Base-by-base conservation (phyloP, 2,113 vertebrate species). In the Odocoileus virginianus region DNA sequence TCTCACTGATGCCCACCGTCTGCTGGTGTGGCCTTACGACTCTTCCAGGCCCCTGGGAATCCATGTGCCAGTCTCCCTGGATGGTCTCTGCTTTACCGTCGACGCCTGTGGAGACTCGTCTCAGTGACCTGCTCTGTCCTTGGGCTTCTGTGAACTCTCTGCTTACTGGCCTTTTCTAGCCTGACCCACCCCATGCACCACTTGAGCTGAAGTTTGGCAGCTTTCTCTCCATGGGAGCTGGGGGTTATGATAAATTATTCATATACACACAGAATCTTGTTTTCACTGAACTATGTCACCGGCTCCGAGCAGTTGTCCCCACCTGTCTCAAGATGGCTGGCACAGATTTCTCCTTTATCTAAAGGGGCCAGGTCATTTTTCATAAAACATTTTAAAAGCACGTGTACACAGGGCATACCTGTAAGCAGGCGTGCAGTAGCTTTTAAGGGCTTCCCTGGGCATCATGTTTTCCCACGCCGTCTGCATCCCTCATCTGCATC, bases 1-100 rank as follows among this genome's bases (percentile, higher is more conserved):
- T 27, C 27, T 85, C 6, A 36, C 6, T 43, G 43, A 21, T 16
- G 13, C 36, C 6, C 30, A 15, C 0, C 1, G 5, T 5, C 30
- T 74, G 28, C 40, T 43, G 10, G 58, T 3, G 6, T 16, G 33
- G 36, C 1, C 30, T n/a, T 15, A 2, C 1, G 50, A 8, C 23
- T 71, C 11, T 17, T 5, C 27, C 25, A 71, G n/a, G 40, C 54
- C 15, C 10, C 25, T 36, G 3, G 17, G 83, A 30, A 40, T 76
- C 45, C 6, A 7, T 25, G 16, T 61, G 54, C 52, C n/a, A 67
- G 1, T 27, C 4, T 83, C 45, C 57, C 11, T 1, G 28, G 47
- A 43, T 2, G 3, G 16, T 78, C 61, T 82, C 36, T 19, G 4
- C 7, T 16, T 87, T 25, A 30, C 2, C 64, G 4, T 28, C 16